Evolutionary conservation across 1,140 invertebrate genomes (phyloP), one percentile per base, ranked within the genome.

Genomic region (Halesus radiatus): DNA sequence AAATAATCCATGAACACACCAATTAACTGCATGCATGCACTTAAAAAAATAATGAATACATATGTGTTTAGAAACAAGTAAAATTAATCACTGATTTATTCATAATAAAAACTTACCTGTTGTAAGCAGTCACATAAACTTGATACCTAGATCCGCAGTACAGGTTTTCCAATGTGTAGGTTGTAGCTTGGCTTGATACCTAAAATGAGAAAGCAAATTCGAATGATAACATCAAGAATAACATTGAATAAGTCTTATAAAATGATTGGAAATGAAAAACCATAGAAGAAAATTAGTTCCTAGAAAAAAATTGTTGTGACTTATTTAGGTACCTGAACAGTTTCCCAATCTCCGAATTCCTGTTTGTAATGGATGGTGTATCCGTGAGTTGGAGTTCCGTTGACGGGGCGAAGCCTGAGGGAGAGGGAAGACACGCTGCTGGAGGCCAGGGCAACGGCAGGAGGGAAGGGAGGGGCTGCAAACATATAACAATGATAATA

Each of bases 261-360:
- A n/a, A n/a, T n/a, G n/a, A n/a, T n/a, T n/a, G n/a, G n/a, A n/a
- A n/a, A n/a, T n/a, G n/a, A n/a, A n/a, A 45, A 45, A 1, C 10
- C 37, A 45, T 13, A 45, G 7, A 45, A 45, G 7, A 45, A 45
- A 45, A 45, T 1, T 13, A 1, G 7, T 45, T 13, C 1, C 37
- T 1, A 45, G 37, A 45, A 45, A 45, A 45, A 45, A 45, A 10
- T 13, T 8, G 13, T 13, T 13, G 10, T 45, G 37, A 45, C 10
- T 45, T 8, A 8, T 2, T 8, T 45, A 45, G 37, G 10, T 56
- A 95, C 93, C 89, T 96, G 95, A 72, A 94, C 92, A 45, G 94
- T 96, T 88, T 97, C 95, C 96, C 96, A 97, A 85, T 98, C 96
- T 29, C 96, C 96, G 85, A 96, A 97, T 89, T 97, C 97, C 75